These are phyloP conservation scores for Drosophila ficusphila DNA, from an alignment of 1,140 invertebrate genomes.

Conservation along the genomic window DNA sequence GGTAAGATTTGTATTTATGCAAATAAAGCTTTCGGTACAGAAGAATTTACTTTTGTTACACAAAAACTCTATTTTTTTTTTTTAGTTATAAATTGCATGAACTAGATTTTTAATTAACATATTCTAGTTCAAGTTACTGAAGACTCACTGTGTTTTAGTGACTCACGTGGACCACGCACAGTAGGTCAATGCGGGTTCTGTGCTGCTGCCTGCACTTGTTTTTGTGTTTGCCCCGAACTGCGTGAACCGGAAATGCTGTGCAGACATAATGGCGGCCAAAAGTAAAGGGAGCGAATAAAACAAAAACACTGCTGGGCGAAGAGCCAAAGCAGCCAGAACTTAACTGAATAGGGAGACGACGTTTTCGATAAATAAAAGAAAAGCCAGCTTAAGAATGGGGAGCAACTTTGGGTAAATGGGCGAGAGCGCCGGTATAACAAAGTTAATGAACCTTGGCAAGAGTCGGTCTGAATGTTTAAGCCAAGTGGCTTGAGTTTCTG, in stretches of 20 bases:
- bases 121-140: neutral
- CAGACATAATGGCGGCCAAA: slow-evolving; percentile 58
- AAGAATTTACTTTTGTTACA: too few relatives aligned
- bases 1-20: neutral
- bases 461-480: slow-evolving; percentile 42
- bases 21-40: too few relatives aligned
- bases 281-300: slow-evolving; percentile 14
- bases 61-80: too few relatives aligned
- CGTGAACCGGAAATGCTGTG: slow-evolving; percentile 49
- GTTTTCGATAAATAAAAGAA: slow-evolving; percentile 54
- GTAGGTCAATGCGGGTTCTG: slow-evolving; percentile 52
- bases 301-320: slow-evolving; percentile 9
- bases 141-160: neutral
- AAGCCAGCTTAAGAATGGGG: slow-evolving; percentile 22
- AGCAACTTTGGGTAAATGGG: slow-evolving; percentile 3
- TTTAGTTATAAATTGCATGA: too few relatives aligned
- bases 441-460: slow-evolving; percentile 50
- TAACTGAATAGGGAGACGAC: slow-evolving; percentile 47
- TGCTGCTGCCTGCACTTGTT: slow-evolving; percentile 13
- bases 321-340: slow-evolving; percentile 23
- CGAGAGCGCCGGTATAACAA: slow-evolving; percentile 15
- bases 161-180: slow-evolving; percentile 51
- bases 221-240: slow-evolving; percentile 33
- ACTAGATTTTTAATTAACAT: neutral
- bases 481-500: slow-evolving; percentile 36